phyloP scores from a whole-genome alignment of 2,797 vertebrate genomes.

The Poecilia wingei region DNA sequence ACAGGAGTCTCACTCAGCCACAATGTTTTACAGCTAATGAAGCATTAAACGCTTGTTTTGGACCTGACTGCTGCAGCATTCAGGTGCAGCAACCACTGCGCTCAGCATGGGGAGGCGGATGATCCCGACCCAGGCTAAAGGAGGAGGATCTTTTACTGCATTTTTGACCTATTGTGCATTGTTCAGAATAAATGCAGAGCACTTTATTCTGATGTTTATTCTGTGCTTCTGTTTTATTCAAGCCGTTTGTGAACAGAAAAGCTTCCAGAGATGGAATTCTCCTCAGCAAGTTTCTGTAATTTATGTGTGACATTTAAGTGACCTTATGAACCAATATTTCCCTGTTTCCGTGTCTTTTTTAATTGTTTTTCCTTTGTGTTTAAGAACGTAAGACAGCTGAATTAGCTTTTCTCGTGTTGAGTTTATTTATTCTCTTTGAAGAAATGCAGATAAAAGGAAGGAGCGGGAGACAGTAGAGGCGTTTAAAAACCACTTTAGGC shows the following conservation, averaged over 20 bases:
- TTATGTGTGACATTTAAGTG: constrained; percentile 35
- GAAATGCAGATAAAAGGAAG: constrained; percentile 32
- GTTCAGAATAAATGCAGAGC: not conserved
- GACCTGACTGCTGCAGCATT: constrained; percentile 27
- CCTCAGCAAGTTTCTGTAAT: constrained; percentile 8
- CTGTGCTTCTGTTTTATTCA: constrained; percentile 18
- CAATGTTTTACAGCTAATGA: constrained; percentile 42
- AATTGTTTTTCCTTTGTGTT: constrained; percentile 26
- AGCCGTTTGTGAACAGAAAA: not conserved
- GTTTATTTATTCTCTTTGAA: constrained; percentile 60
- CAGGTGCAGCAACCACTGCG: constrained; percentile 36
- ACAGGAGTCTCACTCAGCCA: constrained; percentile 47
- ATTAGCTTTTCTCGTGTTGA: constrained; percentile 26
- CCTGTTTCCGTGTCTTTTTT: constrained; percentile 10
- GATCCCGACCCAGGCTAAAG: not conserved
- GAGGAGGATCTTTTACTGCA: not conserved
- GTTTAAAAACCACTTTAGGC: constrained; percentile 37
- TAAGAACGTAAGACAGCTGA: constrained; percentile 32
- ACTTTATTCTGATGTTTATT: not conserved
- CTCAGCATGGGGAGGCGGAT: constrained; percentile 29
- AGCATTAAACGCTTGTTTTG: constrained; percentile 58
- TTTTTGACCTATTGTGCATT: not conserved
- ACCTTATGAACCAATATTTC: constrained; percentile 34
- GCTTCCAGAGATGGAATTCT: not conserved
- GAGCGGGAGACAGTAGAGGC: constrained; percentile 9